Conservation (phyloP, 1,140 invertebrate species). For the Nixonia krombeini region DNA sequence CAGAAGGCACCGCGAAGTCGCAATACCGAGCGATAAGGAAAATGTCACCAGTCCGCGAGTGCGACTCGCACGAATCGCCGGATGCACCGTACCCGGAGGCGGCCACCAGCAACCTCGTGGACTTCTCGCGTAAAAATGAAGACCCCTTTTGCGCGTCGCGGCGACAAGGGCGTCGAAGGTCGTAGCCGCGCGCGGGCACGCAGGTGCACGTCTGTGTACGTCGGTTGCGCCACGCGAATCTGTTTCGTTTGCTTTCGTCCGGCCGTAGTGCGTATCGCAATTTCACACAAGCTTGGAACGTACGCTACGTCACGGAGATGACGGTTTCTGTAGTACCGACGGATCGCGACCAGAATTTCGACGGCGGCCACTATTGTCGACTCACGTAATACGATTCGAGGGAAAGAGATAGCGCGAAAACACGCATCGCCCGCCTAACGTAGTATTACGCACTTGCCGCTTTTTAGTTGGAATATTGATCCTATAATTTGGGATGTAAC, state of each 20-base stretch:
- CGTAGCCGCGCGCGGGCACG: conserved; percentile 59
- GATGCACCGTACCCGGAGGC: conserved; percentile 5
- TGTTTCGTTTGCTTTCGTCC: conserved; percentile 10
- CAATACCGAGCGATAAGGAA: neutral
- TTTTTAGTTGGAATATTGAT: too few species aligned
- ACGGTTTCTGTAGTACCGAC: conserved; percentile 5
- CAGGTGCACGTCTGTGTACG: conserved; percentile 57
- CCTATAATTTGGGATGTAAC: too few species aligned
- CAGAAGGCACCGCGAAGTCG: neutral
- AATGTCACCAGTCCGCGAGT: neutral
- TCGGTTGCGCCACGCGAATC: conserved; percentile 35
- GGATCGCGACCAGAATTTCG: neutral
- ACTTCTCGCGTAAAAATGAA: conserved; percentile 55
- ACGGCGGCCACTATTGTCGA: neutral
- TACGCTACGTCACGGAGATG: neutral
- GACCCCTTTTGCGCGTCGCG: conserved; percentile 46
- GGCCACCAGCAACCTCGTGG: conserved; percentile 29
- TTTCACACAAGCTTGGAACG: neutral
- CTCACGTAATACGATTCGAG: too few species aligned
- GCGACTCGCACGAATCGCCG: neutral
- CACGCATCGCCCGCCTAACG: too few species aligned
- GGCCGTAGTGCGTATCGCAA: conserved; percentile 27
- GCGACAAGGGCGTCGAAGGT: conserved; percentile 66
- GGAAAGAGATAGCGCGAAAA: too few species aligned
- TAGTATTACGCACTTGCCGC: too few species aligned